Base-by-base conservation (phyloP, 2,113 vertebrate species). In the Tyto alba region DNA sequence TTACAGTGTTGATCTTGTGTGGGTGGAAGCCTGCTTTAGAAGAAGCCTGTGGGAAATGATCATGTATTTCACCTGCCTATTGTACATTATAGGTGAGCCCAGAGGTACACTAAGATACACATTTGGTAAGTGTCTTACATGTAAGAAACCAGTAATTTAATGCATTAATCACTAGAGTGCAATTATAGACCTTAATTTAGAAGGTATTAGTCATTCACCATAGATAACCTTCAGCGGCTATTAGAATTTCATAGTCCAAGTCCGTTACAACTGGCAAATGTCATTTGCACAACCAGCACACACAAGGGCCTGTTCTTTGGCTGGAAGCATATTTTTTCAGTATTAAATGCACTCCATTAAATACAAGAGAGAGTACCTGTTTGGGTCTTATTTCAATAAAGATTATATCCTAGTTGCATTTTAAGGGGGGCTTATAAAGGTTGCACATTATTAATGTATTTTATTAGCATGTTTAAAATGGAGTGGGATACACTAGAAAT, bases 141-240 rank as follows among this genome's bases (percentile, higher is more conserved):
- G 23, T 68, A 87, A 89, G 62, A 90, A 93, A 93, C 55, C 21
- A 45, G 69, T 76, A 74, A 68, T 90, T 85, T 93, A 90, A 94
- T 79, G 83, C 41, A 92, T 94, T 90, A 90, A 93, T 95, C 95
- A 92, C 79, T 30, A 7, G n/a, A 95, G 84, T 84, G 41, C 69
- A 95, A 72, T 89, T 95, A 82, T 8, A 92, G 48, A 48, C 57
- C 32, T 88, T 91, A 64, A 93, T 90, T 90, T 90, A 79, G 69
- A 87, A 82, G 41, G 80, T 15, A 36, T 89, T 89, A 91, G 80
- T 82, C 45, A 77, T 91, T 93, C 0, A 0, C 68, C 43, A 63
- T 71, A 77, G 83, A 72, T 88, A 93, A 89, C 76, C 80, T 87
- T 80, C 80, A 73, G 92, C 68, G 66, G 76, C 68, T 95, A 60